Base-by-base conservation (phyloP, 1,140 invertebrate species). In the Sogatella furcifera region DNA sequence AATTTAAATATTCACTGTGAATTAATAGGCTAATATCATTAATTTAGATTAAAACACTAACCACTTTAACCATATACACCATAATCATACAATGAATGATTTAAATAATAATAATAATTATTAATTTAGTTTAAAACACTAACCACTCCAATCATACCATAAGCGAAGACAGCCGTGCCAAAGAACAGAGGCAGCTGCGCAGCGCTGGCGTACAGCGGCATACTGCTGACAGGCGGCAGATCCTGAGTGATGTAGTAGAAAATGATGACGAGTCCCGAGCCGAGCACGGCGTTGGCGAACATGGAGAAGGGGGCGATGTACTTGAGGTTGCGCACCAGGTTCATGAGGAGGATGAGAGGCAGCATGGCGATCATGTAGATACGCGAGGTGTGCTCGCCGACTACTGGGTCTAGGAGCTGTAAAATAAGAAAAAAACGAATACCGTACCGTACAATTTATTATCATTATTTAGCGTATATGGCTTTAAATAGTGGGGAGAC, bases 11-110 rank as follows among this genome's bases (percentile, higher is more conserved):
- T n/a, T n/a, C n/a, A n/a, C n/a, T n/a, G n/a, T n/a, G n/a, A n/a
- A n/a, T n/a, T n/a, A n/a, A n/a, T n/a, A n/a, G n/a, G n/a, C n/a
- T n/a, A n/a, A n/a, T n/a, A 38, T 38, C 2, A 38, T 38, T 38
- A 5, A 38, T 38, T 38, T 52, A 5, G 13, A 8, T 4, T 9
- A 52, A 11, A 28, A 8, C 17, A 62, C 63, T 68, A 61, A 73
- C 67, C 60, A 93, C 86, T 69, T 88, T 89, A 69, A 94, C 92
- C 55, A 90, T 90, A n/a, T n/a, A n/a, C n/a, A 76, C 93, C 91
- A 65, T 93, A 79, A 6, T n/a, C n/a, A n/a, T n/a, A n/a, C n/a
- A n/a, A n/a, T n/a, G n/a, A n/a, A n/a, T n/a, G n/a, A n/a, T n/a
- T n/a, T n/a, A n/a, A 28, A 28, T 28, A 28, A 38, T n/a, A n/a